phyloP scores from a whole-genome alignment of 2,113 vertebrate species.

The Xiphophorus couchianus region DNA sequence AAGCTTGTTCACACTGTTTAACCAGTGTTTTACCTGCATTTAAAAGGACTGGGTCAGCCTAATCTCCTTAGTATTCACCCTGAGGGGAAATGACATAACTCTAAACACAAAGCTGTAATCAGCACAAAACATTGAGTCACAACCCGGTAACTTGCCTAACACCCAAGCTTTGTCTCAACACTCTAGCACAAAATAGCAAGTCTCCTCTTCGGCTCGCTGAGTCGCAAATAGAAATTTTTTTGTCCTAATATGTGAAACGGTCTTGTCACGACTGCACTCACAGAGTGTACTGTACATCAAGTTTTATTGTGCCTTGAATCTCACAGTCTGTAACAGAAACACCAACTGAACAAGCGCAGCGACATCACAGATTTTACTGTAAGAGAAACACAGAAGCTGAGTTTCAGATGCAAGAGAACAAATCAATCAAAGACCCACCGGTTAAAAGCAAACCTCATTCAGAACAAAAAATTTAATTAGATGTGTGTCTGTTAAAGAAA shows the following conservation, averaged over 20 bases:
- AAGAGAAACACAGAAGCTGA: not conserved
- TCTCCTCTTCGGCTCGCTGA: constrained; percentile 47
- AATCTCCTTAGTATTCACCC: constrained; percentile 58
- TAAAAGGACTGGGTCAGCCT: constrained; percentile 48
- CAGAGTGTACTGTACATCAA: constrained; percentile 2
- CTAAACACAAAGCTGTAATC: constrained; percentile 49
- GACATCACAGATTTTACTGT: not conserved
- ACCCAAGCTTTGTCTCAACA: constrained; percentile 55
- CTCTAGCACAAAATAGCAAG: constrained; percentile 48
- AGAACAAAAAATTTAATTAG: not conserved
- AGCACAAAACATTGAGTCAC: constrained; percentile 72
- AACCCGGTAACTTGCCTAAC: constrained; percentile 65
- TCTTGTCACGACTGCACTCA: constrained; percentile 53
- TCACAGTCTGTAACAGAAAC: constrained; percentile 5
- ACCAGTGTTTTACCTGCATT: constrained; percentile 32
- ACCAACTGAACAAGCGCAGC: not conserved
- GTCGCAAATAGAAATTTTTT: constrained; percentile 50
- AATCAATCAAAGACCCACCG: not conserved
- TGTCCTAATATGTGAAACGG: constrained; percentile 32
- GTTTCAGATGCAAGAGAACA: constrained; percentile 5
- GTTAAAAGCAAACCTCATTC: constrained; percentile 6
- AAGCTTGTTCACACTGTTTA: constrained; percentile 28
- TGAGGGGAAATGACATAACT: constrained; percentile 63
- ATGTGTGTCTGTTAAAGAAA: constrained; percentile 1
- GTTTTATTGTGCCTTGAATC: constrained; percentile 39